Percentiles rank a stretch among this genome's conserved stretches.
Conservation (phyloP, 2,113 vertebrate genomes). For the Tetraodon nigroviridis region DNA sequence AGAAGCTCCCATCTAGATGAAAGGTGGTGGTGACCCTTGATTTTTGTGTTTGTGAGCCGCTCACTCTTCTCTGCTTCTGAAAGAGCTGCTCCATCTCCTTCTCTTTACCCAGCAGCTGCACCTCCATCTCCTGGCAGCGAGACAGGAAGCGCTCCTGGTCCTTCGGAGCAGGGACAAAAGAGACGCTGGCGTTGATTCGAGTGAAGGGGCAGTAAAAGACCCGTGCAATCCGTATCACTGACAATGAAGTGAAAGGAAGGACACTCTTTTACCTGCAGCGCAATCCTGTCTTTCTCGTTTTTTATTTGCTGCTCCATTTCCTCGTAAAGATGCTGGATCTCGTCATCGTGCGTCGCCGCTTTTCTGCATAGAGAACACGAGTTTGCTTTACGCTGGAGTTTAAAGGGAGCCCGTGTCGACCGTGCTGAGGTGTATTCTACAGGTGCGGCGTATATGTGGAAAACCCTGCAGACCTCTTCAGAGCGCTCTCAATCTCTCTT, state of each 20-base stretch:
- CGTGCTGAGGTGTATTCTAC: not conserved
- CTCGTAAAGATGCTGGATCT: slow-evolving; percentile 87
- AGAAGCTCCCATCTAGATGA: too few species aligned
- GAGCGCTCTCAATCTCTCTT: slow-evolving; percentile 80
- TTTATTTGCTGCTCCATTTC: slow-evolving; percentile 97
- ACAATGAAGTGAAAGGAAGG: not conserved
- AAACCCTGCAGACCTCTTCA: slow-evolving; percentile 75
- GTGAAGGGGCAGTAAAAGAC: not conserved
- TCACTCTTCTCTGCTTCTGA: slow-evolving; percentile 83
- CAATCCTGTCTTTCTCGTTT: slow-evolving; percentile 84
- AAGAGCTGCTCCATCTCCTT: slow-evolving; percentile 81
- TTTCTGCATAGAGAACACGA: slow-evolving; percentile 71
- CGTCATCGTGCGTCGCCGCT: slow-evolving; percentile 81
- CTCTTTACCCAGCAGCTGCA: slow-evolving; percentile 81
- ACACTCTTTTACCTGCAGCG: slow-evolving; percentile 75
- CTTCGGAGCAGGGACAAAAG: slow-evolving; percentile 57
- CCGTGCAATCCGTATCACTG: not conserved
- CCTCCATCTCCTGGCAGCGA: slow-evolving; percentile 80
- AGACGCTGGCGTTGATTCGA: not conserved
- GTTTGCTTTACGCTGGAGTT: not conserved
- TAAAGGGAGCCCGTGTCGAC: not conserved
- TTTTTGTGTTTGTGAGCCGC: not conserved
- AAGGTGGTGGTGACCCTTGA: too few species aligned
- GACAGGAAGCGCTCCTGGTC: slow-evolving; percentile 81
- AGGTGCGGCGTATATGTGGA: not conserved